These are phyloP conservation scores for Pristionchus fissidentatus DNA, from an alignment of 2,888 invertebrate genomes.

Conservation along the genomic window DNA sequence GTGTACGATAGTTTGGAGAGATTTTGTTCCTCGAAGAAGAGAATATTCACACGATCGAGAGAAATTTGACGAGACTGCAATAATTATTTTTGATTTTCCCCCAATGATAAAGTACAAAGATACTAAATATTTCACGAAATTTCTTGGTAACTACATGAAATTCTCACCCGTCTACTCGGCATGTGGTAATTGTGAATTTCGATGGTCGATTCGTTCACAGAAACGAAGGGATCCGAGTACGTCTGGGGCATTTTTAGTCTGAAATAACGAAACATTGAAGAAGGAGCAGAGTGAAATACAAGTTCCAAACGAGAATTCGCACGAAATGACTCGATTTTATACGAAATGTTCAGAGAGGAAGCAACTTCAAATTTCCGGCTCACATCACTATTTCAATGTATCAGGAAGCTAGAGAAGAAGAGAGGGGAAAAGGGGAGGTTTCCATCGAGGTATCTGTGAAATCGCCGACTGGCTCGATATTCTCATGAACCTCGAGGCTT, in stretches of 20 bases:
- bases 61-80: constrained; percentile 20
- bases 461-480: too few species aligned
- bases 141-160: background rate
- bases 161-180: constrained; percentile 55
- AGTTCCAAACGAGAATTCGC: too few species aligned
- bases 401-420: background rate
- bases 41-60: constrained; percentile 14
- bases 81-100: background rate
- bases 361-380: constrained; percentile 33
- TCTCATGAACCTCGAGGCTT: background rate
- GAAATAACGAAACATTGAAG: background rate
- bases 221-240: constrained; percentile 64
- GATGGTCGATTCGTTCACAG: constrained; percentile 57
- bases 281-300: background rate
- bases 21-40: constrained; percentile 60
- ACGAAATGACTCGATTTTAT: too few species aligned
- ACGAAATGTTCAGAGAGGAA: background rate
- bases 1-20: constrained; percentile 55
- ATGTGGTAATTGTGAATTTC: constrained; percentile 62
- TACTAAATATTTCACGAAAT: background rate
- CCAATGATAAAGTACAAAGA: background rate
- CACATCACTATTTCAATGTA: too few species aligned
- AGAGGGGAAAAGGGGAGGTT: background rate
- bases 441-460: too few species aligned
- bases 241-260: constrained; percentile 54